Conservation (phyloP, 1,140 invertebrate species). For the Drosophila miranda region DNA sequence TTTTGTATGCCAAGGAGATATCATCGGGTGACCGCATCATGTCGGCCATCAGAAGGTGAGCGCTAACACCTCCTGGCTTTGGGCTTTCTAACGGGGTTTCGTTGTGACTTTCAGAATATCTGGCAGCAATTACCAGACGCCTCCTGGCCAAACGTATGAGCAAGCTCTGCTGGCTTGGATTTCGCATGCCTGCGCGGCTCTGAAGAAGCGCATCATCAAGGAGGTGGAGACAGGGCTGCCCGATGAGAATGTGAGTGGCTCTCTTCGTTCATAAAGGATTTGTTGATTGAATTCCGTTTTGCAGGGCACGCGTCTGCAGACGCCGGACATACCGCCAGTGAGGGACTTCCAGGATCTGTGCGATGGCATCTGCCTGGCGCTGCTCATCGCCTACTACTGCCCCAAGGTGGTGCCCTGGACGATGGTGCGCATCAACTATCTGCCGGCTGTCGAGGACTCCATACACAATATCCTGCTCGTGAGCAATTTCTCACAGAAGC, state of each 20-base stretch:
- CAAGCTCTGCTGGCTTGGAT: slow-evolving; percentile 96
- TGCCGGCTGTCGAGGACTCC: slow-evolving; percentile 89
- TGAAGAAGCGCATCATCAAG: slow-evolving; percentile 86
- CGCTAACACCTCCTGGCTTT: background rate
- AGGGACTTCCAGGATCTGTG: slow-evolving; percentile 88
- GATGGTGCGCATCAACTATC: slow-evolving; percentile 88
- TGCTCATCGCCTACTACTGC: slow-evolving; percentile 96
- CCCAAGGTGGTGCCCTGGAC: slow-evolving; percentile 92
- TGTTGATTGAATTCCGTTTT: background rate
- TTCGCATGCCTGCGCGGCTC: slow-evolving; percentile 91
- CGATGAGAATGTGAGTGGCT: slow-evolving; percentile 72
- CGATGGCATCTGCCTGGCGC: slow-evolving; percentile 95
- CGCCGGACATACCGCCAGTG: slow-evolving; percentile 80
- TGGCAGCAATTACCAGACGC: slow-evolving; percentile 82
- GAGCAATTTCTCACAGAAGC: slow-evolving; percentile 92
- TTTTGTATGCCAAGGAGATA: slow-evolving; percentile 96
- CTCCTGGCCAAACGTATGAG: slow-evolving; percentile 89
- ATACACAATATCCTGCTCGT: slow-evolving; percentile 96
- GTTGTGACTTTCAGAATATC: slow-evolving; percentile 61
- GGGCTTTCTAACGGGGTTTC: too few species aligned
- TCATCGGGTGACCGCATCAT: slow-evolving; percentile 94
- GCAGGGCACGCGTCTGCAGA: slow-evolving; percentile 74
- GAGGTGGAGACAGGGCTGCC: slow-evolving; percentile 80
- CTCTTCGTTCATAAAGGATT: too few species aligned
- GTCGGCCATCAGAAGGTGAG: slow-evolving; percentile 90